Evolutionary conservation across 2,888 invertebrate genomes (phyloP), one percentile per base, ranked within the genome.

Genomic region (Sinopyrophorus schimmeli): DNA sequence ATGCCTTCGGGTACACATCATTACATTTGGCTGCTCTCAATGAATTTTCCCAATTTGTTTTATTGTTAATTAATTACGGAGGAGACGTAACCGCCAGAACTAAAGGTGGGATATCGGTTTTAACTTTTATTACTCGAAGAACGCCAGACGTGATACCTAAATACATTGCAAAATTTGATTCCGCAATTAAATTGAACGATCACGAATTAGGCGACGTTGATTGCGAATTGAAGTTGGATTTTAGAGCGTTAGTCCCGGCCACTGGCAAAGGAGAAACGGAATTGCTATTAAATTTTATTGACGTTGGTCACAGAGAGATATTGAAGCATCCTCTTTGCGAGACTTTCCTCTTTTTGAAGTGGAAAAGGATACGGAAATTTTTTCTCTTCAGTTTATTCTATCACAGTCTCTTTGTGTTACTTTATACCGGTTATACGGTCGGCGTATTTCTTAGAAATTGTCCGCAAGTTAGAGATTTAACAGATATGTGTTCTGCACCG

Each of bases 151-250:
- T 89, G 3, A 78, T 91, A 27, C 86, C 88, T 0, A 81, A 85
- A 49, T 73, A 72, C 46, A 61, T 70, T 3, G 47, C 58, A 20
- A 86, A 87, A 66, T 78, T 91, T 28, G 89, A 90, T 60, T 79
- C 83, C 21, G 84, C 89, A 0, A 85, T 91, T 7, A 83, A 84
- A 57, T 78, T 89, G 4, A 87, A 87, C 62, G 91, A 91, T 63
- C 89, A 91, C 62, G 91, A 92, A 67, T 77, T 91, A 14, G 89
- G 89, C 0, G 91, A 92, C 60, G 87, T 89, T 0, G 91, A 92
- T 65, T 91, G 91, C 61, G 90, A 91, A 68, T 77, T 91, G 1
- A 86, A 83, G 68, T 67, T 86, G 37, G 85, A 86, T 65, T 77
- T 84, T 69, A 69, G 78, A 64, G 71, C 83, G 39, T 69, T 86